Base-by-base conservation (phyloP, 2,888 invertebrate species). In the Cheilosia soror region DNA sequence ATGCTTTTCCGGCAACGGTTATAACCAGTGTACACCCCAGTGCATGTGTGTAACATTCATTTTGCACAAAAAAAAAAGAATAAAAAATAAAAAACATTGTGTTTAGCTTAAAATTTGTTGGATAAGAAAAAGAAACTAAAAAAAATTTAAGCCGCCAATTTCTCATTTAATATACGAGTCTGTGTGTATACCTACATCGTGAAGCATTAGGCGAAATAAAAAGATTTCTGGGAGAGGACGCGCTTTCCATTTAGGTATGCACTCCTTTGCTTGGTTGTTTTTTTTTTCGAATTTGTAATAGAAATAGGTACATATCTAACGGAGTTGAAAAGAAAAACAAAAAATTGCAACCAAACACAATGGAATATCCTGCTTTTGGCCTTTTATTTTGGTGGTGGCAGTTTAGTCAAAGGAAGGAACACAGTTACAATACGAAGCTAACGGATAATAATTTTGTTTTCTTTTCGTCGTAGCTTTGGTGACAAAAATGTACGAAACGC, bases 91-190 rank as follows among this genome's bases (percentile, higher is more conserved):
- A 58, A 47, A 20, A 37, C 2, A 77, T 37, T 44, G 62, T 81
- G 76, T 76, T 85, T 72, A 77, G 85, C 85, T 80, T 72, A 85
- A 85, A 58, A 76, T 76, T 78, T 81, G 62, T 76, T 72, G 65
- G 66, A 77, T 85, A 77, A 81, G 77, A 80, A 78, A 80, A 85
- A 60, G 47, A 75, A 75, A 83, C 65, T 65, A 81, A 85, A 84
- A 84, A 71, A 85, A 66, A 44, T 66, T 65, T 77, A 71, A 81
- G 85, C 85, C 81, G 71, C 77, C 85, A 81, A 76, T 85, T 85
- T 80, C 84, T 71, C 80, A 80, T 85, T 85, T 80, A 60, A 76
- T 66, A 76, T 71, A 71, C 71, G 71, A 85, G 69, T 49, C 57
- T 55, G 49, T 42, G 72, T 76, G 42, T 58, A 33, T 27, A 51